Evolutionary conservation across 2,797 vertebrate species (phyloP), one percentile per base, ranked within the genome.

Genomic region (Scarus forsteni): DNA sequence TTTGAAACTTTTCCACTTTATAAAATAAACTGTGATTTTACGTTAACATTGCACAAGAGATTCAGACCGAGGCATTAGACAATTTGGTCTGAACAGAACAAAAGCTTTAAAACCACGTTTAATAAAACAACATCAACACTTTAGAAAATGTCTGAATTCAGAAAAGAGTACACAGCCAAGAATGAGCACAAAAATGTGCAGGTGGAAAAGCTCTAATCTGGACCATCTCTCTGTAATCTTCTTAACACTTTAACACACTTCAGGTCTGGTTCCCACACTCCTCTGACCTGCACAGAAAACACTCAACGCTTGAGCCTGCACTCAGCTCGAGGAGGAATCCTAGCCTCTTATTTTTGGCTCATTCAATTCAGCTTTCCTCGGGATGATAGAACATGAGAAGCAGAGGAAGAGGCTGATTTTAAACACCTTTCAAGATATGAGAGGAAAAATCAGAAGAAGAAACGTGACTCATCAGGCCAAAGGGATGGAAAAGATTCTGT

Each of bases 131-230:
- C n/a, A n/a, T n/a, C n/a, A n/a, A 61, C 44, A n/a, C 13, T n/a
- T 11, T 18, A 0, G 3, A 15, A 46, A 35, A 18, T 0, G 5
- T 27, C 19, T 55, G 44, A 36, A 7, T 12, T 27, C 38, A 36
- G 56, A 15, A 16, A 43, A 15, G 27, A 18, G 64, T n/a, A 27
- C 27, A 27, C 27, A 27, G 16, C 35, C 45, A 18, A 44, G n/a
- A 60, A 64, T 57, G 52, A 63, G 51, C 57, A 40, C 13, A 44
- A 56, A 38, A 44, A 45, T 45, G 34, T 43, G 45, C 45, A 27
- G 45, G n/a, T 50, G 19, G 38, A 6, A 4, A 50, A 64, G 44
- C 14, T 52, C 48, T 45, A 27, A 64, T 44, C 39, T 27, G 42
- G 11, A 34, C 3, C 15, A 34, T 66, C 60, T 42, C 51, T 14